Evolutionary conservation across 2,888 invertebrate genomes (phyloP).

Genomic region (Pristionchus entomophagus): DNA sequence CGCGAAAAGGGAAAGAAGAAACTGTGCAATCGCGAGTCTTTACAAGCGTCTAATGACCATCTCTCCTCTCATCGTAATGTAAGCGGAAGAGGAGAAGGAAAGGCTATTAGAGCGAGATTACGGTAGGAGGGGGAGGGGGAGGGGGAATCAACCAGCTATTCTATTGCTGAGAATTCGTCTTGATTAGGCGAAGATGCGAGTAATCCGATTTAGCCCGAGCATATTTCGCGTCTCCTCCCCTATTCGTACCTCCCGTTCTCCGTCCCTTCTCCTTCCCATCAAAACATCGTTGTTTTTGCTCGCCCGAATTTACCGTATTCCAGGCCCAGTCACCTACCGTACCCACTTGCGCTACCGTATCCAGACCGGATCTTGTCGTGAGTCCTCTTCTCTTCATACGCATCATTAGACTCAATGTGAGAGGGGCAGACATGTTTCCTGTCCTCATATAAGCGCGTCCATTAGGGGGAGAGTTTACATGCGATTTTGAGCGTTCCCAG

Average conservation of each 20-base stretch:
- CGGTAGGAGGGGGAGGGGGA: background rate
- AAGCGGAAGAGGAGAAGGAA: background rate
- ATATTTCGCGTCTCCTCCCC: no score
- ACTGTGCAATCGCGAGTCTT: slow-evolving; percentile 3
- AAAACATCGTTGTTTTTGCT: background rate
- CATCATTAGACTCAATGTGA: background rate
- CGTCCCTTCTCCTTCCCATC: slow-evolving; percentile 1
- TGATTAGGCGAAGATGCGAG: background rate
- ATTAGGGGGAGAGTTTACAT: slow-evolving; percentile 12
- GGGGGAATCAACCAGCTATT: background rate
- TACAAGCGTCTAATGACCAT: background rate
- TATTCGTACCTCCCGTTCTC: background rate
- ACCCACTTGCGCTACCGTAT: background rate
- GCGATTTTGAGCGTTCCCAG: background rate
- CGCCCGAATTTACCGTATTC: background rate
- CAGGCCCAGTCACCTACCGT: slow-evolving; percentile 13
- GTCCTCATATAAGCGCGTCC: background rate
- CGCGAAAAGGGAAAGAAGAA: background rate
- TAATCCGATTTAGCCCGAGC: background rate
- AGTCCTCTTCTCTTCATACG: background rate
- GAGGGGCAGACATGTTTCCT: background rate
- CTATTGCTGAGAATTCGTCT: background rate
- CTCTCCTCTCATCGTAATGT: background rate
- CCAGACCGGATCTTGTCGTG: slow-evolving; percentile 17
- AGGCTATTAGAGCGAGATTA: background rate